These are phyloP conservation scores for Strix aluco DNA, from an alignment of 2,113 vertebrate genomes.

Conservation along the genomic window DNA sequence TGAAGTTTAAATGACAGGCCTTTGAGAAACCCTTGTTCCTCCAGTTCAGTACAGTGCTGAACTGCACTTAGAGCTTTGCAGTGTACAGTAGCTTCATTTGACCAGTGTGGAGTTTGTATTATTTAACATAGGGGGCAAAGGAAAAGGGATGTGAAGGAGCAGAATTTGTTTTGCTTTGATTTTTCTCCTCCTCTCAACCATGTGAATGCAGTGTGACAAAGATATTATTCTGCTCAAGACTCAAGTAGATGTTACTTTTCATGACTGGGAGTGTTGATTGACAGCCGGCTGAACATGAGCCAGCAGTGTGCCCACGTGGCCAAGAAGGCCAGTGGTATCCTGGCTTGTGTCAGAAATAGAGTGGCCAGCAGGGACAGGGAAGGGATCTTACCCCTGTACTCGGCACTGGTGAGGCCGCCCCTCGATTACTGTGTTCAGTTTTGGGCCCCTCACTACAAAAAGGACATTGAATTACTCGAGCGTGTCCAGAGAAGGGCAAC, in stretches of 20 bases:
- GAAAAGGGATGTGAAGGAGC: background rate
- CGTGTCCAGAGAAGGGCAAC: no score
- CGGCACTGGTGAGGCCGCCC: no score
- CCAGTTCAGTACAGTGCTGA: background rate
- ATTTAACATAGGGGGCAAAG: background rate
- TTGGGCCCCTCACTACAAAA: no score
- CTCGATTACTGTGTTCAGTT: no score
- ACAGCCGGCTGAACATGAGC: no score
- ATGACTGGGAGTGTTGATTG: background rate
- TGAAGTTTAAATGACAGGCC: background rate
- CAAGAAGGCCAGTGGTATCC: no score
- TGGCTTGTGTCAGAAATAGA: no score
- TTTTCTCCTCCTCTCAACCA: background rate
- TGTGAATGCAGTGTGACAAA: background rate
- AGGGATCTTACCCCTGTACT: no score
- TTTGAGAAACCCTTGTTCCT: background rate
- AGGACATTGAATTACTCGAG: no score
- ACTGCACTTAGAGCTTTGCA: background rate
- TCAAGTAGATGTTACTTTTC: background rate
- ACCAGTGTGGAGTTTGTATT: background rate
- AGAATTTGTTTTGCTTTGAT: background rate
- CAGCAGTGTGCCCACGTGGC: no score
- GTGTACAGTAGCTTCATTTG: background rate
- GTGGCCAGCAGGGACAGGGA: no score
- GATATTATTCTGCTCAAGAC: background rate